Evolutionary conservation across 2,797 vertebrate genomes (phyloP).

Genomic region (Scleropages formosus): DNA sequence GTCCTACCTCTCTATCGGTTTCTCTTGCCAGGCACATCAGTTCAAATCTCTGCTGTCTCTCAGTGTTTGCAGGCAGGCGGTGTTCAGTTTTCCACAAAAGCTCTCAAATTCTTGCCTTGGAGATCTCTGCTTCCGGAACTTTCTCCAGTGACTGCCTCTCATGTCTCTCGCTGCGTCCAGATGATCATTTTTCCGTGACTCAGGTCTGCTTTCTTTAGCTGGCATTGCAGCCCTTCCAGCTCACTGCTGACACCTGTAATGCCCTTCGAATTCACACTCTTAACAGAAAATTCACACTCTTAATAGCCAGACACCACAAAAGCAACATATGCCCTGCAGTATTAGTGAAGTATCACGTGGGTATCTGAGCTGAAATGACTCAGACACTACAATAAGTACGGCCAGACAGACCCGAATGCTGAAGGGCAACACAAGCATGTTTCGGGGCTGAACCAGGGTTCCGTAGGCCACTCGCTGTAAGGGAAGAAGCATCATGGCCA

Average conservation of each 20-base stretch:
- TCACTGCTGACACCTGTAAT: background rate
- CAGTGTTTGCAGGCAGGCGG: background rate
- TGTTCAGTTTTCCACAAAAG: background rate
- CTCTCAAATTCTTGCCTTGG: background rate
- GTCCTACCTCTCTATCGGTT: background rate
- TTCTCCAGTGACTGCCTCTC: background rate
- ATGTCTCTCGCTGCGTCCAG: background rate
- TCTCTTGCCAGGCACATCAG: background rate
- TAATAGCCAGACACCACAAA: no score
- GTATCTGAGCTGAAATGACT: no score
- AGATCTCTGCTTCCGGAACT: background rate
- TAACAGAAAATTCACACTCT: background rate
- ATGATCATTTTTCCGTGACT: conserved; percentile 18
- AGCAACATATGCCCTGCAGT: no score
- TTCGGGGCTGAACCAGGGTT: no score
- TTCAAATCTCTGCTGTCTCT: no score
- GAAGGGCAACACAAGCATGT: no score
- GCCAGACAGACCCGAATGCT: no score
- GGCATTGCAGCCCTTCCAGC: background rate
- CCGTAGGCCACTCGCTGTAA: no score
- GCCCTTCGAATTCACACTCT: background rate
- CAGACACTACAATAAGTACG: no score
- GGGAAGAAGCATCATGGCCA: no score
- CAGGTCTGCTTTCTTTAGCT: conserved; percentile 2
- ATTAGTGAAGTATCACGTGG: no score